Base-by-base conservation (phyloP, 2,797 vertebrate species). In the Tiaroga cobitis region DNA sequence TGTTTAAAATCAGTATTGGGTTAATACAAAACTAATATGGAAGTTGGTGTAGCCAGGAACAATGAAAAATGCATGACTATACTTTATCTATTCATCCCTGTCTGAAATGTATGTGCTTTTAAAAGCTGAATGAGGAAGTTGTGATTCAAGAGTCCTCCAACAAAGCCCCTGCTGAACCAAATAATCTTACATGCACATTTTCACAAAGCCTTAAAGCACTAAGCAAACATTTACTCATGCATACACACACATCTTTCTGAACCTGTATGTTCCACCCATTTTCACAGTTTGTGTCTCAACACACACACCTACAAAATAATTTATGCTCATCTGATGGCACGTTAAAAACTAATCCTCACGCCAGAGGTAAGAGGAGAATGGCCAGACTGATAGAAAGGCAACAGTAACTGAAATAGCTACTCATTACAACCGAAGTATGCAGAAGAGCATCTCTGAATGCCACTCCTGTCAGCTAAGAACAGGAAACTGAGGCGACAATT, bases 181-280 rank as follows among this genome's bases (percentile, higher is more conserved):
- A 80, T 67, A 80, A 46, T 46, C 56, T 8, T 67, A 8, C 61
- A 46, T 46, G 18, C 56, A 67, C 77, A 67, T 7, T 29, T 63
- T 56, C 15, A 83, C 34, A 56, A 78, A 69, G 46, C 41, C 29
- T 51, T 41, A 80, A 67, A 85, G 56, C 80, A 78, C 37, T 72
- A 84, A 81, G 80, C 56, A 85, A 84, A 75, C 83, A 78, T 81
- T 84, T 65, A 16, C 43, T 43, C 49, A 75, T 59, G 56, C n/a
- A 39, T 2, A 29, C 59, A 8, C 26, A n/a, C 8, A 49, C 59
- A 68, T 15, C 34, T 43, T 61, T 49, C 18, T 18, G 32, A 46
- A 74, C n/a, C n/a, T 83, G 49, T 56, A 61, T 41, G 8, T 59
- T 49, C 54, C 26, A 81, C 37, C 5, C 13, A 68, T 61, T 68